Evolutionary conservation across 2,797 vertebrate species (phyloP).

Genomic region (Oceanodroma leucorhoa): DNA sequence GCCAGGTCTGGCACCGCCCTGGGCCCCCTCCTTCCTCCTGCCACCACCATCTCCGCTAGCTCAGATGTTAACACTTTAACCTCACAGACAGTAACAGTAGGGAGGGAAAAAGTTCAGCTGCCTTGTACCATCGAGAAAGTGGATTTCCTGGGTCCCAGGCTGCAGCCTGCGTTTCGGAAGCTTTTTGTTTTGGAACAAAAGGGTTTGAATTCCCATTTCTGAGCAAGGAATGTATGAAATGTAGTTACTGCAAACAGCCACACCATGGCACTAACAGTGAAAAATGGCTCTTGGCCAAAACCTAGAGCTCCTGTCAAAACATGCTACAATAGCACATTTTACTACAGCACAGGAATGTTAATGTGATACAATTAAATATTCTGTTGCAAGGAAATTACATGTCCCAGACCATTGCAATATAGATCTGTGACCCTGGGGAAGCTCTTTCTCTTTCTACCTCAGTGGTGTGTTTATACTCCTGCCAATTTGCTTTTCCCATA

Average conservation of each 20-base stretch:
- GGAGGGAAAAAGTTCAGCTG: background rate
- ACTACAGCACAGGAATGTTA: conserved; percentile 28
- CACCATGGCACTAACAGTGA: conserved; percentile 29
- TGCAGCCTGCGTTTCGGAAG: background rate
- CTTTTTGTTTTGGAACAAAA: background rate
- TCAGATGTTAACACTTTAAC: background rate
- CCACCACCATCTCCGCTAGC: fast-evolving
- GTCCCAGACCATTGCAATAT: background rate
- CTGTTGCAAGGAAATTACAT: conserved; percentile 11
- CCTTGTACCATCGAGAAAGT: fast-evolving
- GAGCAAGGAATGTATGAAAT: background rate
- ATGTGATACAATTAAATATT: conserved; percentile 31
- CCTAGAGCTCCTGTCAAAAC: conserved; percentile 15
- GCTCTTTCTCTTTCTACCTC: background rate
- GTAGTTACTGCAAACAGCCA: conserved; percentile 37
- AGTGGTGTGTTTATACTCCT: background rate
- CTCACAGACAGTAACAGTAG: background rate
- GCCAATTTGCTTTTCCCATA: background rate
- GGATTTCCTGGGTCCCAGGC: background rate
- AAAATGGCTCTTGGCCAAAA: background rate
- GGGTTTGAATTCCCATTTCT: background rate
- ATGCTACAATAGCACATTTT: conserved; percentile 18
- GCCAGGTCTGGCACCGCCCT: background rate
- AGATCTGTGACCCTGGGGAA: background rate
- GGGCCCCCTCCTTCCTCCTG: background rate